A percentile compares a stretch with the other conserved stretches of the same genome.
Evolutionary conservation across 1,140 invertebrate genomes (phyloP).

Genomic region (Amphibalanus amphitrite): DNA sequence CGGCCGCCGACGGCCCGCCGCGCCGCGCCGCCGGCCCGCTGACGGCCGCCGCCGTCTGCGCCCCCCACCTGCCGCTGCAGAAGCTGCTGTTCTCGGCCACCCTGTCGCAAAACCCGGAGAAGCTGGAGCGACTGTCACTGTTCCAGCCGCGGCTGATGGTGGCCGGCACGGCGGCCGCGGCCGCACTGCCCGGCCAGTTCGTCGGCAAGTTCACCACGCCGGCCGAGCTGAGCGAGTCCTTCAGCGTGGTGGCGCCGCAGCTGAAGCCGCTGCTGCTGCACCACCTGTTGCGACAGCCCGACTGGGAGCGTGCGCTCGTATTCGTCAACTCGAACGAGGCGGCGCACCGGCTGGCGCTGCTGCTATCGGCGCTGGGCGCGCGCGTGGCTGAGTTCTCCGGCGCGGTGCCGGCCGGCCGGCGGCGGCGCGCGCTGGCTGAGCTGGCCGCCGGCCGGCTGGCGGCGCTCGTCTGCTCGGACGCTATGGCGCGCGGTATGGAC

Average conservation of each 20-base stretch:
- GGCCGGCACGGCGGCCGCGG: not conserved
- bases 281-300: conserved; percentile 43
- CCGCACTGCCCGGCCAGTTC: conserved; percentile 2
- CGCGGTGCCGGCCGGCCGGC: conserved; percentile 46
- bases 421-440: conserved; percentile 22
- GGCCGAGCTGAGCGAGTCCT: conserved; percentile 56
- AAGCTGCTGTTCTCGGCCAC: conserved; percentile 93
- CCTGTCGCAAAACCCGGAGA: conserved; percentile 86
- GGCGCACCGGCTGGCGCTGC: conserved; percentile 47
- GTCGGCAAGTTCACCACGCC: conserved; percentile 45
- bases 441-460: conserved; percentile 22
- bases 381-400: conserved; percentile 49
- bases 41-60: not conserved
- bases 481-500: conserved; percentile 85
- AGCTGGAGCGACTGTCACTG: conserved; percentile 64
- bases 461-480: conserved; percentile 77
- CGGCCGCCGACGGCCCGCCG: not conserved
- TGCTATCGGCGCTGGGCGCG: conserved; percentile 41
- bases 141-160: conserved; percentile 82
- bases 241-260: conserved; percentile 43
- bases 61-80: conserved; percentile 43
- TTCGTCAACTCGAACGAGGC: conserved; percentile 72
- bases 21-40: not conserved
- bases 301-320: conserved; percentile 55
- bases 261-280: conserved; percentile 69